Evolutionary conservation across 2,888 invertebrate species (phyloP).

Genomic region (Ophonus ardosiacus): DNA sequence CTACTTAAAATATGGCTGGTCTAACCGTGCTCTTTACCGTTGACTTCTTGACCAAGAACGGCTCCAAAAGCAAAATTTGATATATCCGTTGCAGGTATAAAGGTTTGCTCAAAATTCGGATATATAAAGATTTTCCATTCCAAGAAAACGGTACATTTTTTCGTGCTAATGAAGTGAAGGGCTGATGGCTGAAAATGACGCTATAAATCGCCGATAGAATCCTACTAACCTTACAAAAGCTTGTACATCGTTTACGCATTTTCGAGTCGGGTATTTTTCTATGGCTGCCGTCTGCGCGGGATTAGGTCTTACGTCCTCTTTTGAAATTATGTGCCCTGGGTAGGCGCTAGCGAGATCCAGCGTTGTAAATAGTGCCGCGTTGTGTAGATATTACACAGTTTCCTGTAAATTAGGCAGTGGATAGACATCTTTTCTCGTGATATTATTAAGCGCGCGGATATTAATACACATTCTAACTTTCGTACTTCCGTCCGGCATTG

Average conservation of each 20-base stretch:
- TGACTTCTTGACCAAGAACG: background rate
- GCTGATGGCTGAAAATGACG: background rate
- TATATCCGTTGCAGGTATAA: background rate
- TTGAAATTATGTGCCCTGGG: background rate
- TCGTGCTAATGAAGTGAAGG: background rate
- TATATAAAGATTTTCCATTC: background rate
- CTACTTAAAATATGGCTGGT: background rate
- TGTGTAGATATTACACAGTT: background rate
- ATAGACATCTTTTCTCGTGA: background rate
- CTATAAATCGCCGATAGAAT: background rate
- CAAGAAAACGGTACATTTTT: background rate
- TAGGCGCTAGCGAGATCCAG: background rate
- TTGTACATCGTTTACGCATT: background rate
- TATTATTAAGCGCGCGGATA: background rate
- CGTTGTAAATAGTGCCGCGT: conserved; percentile 10
- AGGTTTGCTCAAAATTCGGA: background rate
- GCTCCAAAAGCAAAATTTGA: background rate
- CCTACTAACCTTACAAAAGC: background rate
- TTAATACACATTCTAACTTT: too few species aligned
- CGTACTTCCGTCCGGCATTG: too few species aligned
- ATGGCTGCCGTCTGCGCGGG: background rate
- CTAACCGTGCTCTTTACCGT: background rate
- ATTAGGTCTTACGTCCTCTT: background rate
- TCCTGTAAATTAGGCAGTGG: conserved; percentile 3
- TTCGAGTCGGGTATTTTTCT: background rate